These are phyloP conservation scores for Tupaia chinensis DNA, from an alignment of 2,113 vertebrate species.

Conservation along the genomic window DNA sequence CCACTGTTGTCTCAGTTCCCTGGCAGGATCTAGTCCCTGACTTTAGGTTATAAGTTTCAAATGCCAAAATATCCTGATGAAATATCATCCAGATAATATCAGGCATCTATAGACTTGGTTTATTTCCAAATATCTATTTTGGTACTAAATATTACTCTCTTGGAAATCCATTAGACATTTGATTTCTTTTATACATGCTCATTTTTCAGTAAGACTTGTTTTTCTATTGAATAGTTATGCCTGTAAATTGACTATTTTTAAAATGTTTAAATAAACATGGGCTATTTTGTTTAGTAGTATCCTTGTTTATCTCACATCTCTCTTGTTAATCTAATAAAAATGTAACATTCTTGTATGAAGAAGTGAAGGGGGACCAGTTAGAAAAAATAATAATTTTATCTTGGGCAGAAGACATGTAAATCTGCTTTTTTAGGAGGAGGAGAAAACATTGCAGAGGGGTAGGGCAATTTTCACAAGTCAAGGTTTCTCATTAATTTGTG, in stretches of 20 bases:
- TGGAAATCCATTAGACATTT: neutral
- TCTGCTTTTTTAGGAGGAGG: neutral
- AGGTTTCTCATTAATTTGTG: neutral
- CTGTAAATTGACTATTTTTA: neutral
- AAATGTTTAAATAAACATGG: neutral
- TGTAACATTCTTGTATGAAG: neutral
- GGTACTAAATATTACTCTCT: neutral
- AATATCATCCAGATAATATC: neutral
- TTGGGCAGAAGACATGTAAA: neutral
- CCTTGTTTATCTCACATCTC: neutral
- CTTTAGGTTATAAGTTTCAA: neutral
- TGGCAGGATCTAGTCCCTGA: neutral
- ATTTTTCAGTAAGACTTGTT: neutral
- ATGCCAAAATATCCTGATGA: neutral
- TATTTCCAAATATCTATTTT: neutral
- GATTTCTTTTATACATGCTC: neutral
- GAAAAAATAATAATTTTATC: neutral
- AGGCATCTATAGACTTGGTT: neutral
- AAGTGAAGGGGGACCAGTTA: neutral
- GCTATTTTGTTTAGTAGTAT: neutral
- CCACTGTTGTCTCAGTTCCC: neutral
- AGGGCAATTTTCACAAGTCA: neutral
- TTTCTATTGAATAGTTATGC: neutral
- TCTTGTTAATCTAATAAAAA: slow-evolving; percentile 28
- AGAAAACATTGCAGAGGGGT: neutral